These are phyloP conservation scores for Gnathonemus longibarbis DNA, from an alignment of 2,113 vertebrate genomes.

Conservation along the genomic window DNA sequence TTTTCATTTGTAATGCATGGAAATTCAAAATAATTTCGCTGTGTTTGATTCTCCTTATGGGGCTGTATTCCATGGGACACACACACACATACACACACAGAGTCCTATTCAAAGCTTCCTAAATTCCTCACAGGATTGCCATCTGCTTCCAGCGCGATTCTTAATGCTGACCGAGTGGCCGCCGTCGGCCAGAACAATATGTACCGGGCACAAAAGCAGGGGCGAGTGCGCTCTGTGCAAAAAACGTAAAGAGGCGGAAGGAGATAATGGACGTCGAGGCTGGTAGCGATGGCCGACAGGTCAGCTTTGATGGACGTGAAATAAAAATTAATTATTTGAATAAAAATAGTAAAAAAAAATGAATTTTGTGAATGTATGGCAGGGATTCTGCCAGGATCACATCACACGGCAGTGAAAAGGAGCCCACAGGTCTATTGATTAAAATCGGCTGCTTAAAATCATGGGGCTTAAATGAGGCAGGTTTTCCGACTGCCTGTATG, in stretches of 20 bases:
- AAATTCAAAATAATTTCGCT: background rate
- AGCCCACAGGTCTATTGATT: background rate
- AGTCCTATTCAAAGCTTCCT: background rate
- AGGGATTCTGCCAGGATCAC: background rate
- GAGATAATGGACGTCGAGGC: background rate
- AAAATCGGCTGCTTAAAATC: background rate
- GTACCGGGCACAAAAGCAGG: background rate
- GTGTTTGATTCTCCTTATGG: background rate
- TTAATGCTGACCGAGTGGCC: background rate
- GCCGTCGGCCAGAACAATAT: background rate
- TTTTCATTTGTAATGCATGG: background rate
- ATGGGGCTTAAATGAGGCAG: background rate
- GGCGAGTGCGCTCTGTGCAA: background rate
- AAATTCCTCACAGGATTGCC: background rate
- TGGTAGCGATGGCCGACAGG: background rate
- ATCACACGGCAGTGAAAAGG: background rate
- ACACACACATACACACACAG: background rate
- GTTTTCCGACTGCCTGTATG: background rate
- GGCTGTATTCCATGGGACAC: background rate
- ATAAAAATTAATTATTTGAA: background rate
- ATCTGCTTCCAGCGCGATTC: constrained; percentile 3
- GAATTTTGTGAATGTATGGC: background rate
- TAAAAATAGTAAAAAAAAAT: no score
- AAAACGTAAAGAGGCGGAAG: background rate
- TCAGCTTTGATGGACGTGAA: background rate